These are phyloP conservation scores for Apostichopus leukothele DNA, from an alignment of 53 echinoderm and acorn worm species.

Conservation along the genomic window DNA sequence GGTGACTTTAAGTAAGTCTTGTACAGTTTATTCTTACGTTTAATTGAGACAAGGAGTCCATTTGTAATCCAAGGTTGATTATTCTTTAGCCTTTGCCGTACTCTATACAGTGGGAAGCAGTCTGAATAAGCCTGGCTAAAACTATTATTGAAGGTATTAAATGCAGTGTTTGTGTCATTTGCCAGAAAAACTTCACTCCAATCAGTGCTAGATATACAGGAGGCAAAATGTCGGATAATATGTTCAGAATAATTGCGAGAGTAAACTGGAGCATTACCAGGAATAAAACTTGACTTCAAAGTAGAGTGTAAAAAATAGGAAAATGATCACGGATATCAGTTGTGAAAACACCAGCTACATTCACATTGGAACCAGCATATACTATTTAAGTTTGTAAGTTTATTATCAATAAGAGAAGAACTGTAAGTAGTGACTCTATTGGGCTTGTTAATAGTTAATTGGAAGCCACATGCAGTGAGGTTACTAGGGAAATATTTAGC, in stretches of 20 bases:
- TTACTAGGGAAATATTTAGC: background rate
- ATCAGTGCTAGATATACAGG: background rate
- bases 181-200: background rate
- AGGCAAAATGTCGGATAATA: background rate
- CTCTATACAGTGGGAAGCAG: background rate
- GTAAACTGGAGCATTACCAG: background rate
- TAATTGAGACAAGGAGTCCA: background rate
- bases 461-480: background rate
- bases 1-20: background rate
- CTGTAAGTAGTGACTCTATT: background rate
- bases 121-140: background rate
- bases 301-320: background rate
- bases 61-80: background rate
- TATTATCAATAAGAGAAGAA: background rate
- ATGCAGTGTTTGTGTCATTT: conserved; percentile 4
- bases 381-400: background rate
- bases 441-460: background rate
- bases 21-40: background rate
- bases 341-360: background rate
- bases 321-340: background rate
- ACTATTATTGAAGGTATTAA: background rate
- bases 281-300: background rate
- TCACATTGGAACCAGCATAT: background rate
- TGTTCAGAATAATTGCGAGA: conserved; percentile 1
- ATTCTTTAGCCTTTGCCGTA: background rate